phyloP scores from a whole-genome alignment of 2,797 vertebrate species.

The Sebastiscus albofasciatus region DNA sequence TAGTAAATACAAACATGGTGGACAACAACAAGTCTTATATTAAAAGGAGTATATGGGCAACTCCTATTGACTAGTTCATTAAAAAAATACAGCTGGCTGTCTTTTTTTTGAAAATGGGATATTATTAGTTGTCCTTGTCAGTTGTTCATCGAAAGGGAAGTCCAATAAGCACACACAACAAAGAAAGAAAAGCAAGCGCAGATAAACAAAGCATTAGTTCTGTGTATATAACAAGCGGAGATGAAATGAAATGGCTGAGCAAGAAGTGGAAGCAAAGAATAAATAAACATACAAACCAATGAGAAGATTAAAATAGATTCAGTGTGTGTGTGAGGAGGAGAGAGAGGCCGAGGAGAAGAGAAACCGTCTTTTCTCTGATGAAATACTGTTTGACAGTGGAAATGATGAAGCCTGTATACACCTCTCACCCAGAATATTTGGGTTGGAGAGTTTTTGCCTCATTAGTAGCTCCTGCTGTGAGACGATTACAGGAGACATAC shows the following conservation, averaged over 20 bases:
- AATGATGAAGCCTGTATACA: not conserved
- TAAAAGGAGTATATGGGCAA: not conserved
- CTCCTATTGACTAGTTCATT: not conserved
- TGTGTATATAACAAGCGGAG: not conserved
- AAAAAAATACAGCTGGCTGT: not conserved
- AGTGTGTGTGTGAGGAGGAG: not conserved
- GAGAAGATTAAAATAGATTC: not conserved
- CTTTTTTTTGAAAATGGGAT: not conserved
- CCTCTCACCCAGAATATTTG: slow-evolving; percentile 16
- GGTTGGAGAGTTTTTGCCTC: slow-evolving; percentile 15
- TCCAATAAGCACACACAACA: not conserved
- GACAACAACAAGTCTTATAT: not conserved
- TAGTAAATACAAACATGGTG: not conserved
- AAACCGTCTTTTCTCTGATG: slow-evolving; percentile 7
- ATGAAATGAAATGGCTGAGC: not conserved
- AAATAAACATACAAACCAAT: not conserved
- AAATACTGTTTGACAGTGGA: slow-evolving; percentile 12
- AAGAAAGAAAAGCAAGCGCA: not conserved
- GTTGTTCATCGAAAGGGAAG: not conserved
- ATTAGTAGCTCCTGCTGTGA: slow-evolving; percentile 31
- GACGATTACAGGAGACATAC: not conserved
- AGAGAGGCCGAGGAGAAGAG: not conserved
- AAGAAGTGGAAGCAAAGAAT: not conserved
- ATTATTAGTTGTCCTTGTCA: not conserved
- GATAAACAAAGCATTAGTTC: slow-evolving; percentile 20